Conservation (phyloP, 1,140 invertebrate genomes). For the Ips nitidus region DNA sequence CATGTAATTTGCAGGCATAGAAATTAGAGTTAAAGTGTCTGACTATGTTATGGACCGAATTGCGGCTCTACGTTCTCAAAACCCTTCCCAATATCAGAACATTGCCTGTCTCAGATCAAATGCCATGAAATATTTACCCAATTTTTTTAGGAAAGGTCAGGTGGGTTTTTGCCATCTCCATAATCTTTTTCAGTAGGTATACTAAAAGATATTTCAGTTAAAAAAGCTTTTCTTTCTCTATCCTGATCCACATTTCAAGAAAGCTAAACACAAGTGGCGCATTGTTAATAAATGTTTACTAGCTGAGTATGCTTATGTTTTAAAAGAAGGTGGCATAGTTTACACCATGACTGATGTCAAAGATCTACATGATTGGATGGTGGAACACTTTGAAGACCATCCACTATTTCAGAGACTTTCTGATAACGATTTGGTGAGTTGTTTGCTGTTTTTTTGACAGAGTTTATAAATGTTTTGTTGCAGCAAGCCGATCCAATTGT, state of each 20-base stretch:
- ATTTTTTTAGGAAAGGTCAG: conserved; percentile 94
- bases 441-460: not conserved
- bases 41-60: conserved; percentile 98
- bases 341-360: conserved; percentile 98
- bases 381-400: conserved; percentile 87
- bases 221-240: conserved; percentile 99
- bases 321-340: conserved; percentile 80
- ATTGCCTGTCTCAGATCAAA: conserved; percentile 95
- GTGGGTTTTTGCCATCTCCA: conserved; percentile 54
- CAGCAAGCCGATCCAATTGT: conserved; percentile 83
- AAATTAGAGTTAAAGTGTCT: conserved; percentile 97
- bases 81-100: conserved; percentile 84
- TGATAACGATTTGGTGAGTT: conserved; percentile 73
- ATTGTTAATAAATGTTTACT: conserved; percentile 93
- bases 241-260: conserved; percentile 99
- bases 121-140: conserved; percentile 98
- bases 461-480: conserved; percentile 19
- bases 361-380: conserved; percentile 98
- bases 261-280: conserved; percentile 98
- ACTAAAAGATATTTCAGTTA: conserved; percentile 63
- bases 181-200: not conserved
- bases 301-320: conserved; percentile 95
- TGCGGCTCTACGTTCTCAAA: conserved; percentile 75
- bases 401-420: conserved; percentile 81
- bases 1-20: conserved; percentile 61